Evolutionary conservation across 2,888 invertebrate species (phyloP).

Genomic region (Eledone cirrhosa): DNA sequence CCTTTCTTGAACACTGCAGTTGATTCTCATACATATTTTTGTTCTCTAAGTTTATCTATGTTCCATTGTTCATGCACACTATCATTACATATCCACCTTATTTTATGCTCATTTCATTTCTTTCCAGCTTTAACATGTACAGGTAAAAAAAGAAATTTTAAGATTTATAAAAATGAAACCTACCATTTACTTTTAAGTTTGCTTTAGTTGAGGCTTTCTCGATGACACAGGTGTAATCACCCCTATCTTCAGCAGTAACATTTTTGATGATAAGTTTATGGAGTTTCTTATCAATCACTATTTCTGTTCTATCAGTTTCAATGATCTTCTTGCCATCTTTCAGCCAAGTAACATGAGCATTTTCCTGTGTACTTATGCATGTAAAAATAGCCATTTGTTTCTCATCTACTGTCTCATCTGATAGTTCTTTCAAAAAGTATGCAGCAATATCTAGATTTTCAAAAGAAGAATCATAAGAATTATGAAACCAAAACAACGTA

Average conservation of each 20-base stretch:
- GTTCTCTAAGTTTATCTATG: too few relatives aligned
- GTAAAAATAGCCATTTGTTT: conserved; percentile 81
- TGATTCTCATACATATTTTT: too few relatives aligned
- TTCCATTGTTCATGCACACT: too few relatives aligned
- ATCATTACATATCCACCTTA: too few relatives aligned
- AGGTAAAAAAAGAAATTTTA: too few relatives aligned
- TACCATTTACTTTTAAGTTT: conserved; percentile 12
- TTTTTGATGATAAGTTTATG: conserved; percentile 49
- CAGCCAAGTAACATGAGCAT: conserved; percentile 89
- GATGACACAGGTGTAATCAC: conserved; percentile 11
- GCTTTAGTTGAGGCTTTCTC: conserved; percentile 17
- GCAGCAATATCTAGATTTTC: too few relatives aligned
- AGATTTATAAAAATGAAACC: background rate
- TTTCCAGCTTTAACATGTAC: too few relatives aligned
- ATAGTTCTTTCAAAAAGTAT: conserved; percentile 13
- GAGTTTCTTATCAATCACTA: conserved; percentile 40
- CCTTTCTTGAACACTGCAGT: too few relatives aligned
- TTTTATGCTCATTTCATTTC: too few relatives aligned
- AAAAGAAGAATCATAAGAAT: too few relatives aligned
- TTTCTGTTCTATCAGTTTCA: conserved; percentile 35
- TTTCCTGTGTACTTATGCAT: conserved; percentile 74
- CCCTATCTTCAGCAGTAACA: conserved; percentile 44
- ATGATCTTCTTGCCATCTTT: conserved; percentile 69
- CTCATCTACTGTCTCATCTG: conserved; percentile 77
- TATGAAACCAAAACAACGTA: too few relatives aligned